phyloP scores from a whole-genome alignment of 2,888 invertebrate genomes.

The Rhaphigaster nebulosa region DNA sequence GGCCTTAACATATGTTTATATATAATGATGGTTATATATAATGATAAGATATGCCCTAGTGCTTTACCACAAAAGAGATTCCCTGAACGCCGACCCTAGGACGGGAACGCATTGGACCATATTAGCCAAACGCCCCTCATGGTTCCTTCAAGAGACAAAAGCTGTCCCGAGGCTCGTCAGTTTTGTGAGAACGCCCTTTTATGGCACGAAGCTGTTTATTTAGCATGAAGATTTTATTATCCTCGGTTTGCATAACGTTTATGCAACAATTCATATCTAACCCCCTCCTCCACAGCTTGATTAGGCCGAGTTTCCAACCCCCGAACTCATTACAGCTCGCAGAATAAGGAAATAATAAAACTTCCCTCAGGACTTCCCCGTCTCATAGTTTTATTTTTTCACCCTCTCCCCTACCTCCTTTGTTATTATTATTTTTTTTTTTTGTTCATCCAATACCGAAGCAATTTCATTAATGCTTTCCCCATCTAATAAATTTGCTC shows the following conservation, averaged over 20 bases:
- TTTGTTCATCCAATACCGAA: background rate
- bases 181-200: background rate
- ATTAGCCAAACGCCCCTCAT: background rate
- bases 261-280: background rate
- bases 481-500: background rate
- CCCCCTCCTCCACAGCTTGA: background rate
- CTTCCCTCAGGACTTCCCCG: background rate
- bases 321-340: background rate
- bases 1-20: too few species aligned
- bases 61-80: background rate
- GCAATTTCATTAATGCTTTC: slow-evolving; percentile 26
- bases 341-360: slow-evolving; percentile 33
- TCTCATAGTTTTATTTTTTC: background rate
- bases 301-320: background rate
- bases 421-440: background rate
- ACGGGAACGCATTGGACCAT: background rate
- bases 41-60: background rate
- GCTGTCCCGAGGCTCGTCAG: background rate
- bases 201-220: background rate
- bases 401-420: background rate
- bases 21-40: too few species aligned
- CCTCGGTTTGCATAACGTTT: background rate
- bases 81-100: background rate
- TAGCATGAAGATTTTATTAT: background rate
- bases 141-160: background rate